Evolutionary conservation across 1,140 invertebrate genomes (phyloP).

Genomic region (Geopemphigus sp.): DNA sequence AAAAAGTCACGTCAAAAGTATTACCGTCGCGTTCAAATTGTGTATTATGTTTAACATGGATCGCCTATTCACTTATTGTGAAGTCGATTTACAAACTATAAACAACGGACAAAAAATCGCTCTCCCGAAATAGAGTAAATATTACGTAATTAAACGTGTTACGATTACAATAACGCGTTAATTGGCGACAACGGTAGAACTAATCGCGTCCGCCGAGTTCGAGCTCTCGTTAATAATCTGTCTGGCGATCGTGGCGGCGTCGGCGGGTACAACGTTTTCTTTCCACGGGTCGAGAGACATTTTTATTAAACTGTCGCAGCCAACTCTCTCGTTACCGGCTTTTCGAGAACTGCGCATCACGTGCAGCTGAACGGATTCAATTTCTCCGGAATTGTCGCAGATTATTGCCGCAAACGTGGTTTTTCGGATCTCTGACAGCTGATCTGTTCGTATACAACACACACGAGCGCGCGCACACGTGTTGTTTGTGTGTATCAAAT

Average conservation of each 20-base stretch:
- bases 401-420: slow-evolving; percentile 79
- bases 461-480: not conserved
- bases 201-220: not conserved
- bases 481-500: not conserved
- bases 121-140: too few relatives aligned
- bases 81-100: too few relatives aligned
- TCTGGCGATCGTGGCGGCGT: not conserved
- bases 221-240: not conserved
- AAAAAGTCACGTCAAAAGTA: too few relatives aligned
- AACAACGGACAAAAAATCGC: too few relatives aligned
- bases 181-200: too few relatives aligned
- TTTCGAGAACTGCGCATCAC: slow-evolving; percentile 66
- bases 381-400: slow-evolving; percentile 81
- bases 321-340: slow-evolving; percentile 16
- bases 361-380: slow-evolving; percentile 69
- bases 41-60: too few relatives aligned
- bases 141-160: too few relatives aligned
- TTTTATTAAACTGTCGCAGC: slow-evolving; percentile 43
- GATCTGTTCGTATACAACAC: slow-evolving; percentile 56
- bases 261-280: not conserved
- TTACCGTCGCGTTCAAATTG: too few relatives aligned
- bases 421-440: slow-evolving; percentile 82
- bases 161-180: too few relatives aligned
- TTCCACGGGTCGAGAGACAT: slow-evolving; percentile 41
- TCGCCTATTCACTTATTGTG: too few relatives aligned